Evolutionary conservation across 35 echinoderm and acorn worm genomes (phyloP).

Genomic region (Ophioderma brevispina): DNA sequence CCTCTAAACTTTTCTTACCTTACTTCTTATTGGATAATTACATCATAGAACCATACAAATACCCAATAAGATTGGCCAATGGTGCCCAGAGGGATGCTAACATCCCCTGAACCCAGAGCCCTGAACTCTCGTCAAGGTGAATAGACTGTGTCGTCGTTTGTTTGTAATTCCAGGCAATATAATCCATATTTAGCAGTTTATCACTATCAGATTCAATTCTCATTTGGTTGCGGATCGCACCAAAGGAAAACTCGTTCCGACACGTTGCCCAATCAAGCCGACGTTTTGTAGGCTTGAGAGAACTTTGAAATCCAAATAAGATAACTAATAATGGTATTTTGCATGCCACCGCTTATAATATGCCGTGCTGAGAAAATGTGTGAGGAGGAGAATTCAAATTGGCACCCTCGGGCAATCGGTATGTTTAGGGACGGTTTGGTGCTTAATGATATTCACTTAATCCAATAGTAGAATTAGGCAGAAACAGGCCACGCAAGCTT

Average conservation of each 20-base stretch:
- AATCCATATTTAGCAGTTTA: neutral
- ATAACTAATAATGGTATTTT: neutral
- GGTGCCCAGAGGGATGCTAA: too few species aligned
- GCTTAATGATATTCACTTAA: neutral
- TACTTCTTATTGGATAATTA: too few species aligned
- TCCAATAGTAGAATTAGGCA: neutral
- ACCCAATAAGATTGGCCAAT: too few species aligned
- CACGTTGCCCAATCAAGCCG: neutral
- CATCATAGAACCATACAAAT: too few species aligned
- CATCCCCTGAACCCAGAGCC: too few species aligned
- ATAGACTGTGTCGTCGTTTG: neutral
- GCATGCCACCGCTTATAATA: neutral
- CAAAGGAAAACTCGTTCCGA: neutral
- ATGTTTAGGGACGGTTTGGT: neutral
- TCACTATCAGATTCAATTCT: neutral
- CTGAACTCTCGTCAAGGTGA: neutral
- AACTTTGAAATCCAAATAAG: neutral
- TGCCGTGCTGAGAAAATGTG: neutral
- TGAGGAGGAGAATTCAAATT: neutral
- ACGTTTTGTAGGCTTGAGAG: neutral
- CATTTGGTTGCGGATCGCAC: neutral
- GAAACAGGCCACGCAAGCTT: neutral
- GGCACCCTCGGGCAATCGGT: neutral
- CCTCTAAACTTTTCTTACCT: too few species aligned
- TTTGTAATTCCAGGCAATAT: neutral